Evolutionary conservation across 2,113 vertebrate species (phyloP).

Genomic region (Murina feae): DNA sequence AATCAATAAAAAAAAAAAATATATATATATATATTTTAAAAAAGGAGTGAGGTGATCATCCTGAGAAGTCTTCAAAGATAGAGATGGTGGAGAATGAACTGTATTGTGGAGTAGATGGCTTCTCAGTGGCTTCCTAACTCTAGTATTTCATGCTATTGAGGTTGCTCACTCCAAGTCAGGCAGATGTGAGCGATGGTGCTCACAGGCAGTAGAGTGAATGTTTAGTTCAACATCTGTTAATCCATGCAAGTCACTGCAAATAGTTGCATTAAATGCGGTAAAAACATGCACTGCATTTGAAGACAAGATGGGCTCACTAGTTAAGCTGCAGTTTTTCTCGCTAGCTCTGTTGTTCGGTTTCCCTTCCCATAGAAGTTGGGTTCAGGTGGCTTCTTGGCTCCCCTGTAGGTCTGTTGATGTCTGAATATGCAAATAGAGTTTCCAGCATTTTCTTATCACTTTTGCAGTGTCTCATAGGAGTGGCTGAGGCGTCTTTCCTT

Average conservation of each 20-base stretch:
- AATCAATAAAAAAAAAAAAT: too few species aligned
- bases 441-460: not conserved
- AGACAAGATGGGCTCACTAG: not conserved
- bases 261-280: not conserved
- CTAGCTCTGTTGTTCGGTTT: not conserved
- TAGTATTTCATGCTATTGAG: not conserved
- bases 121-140: not conserved
- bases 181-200: not conserved
- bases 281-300: not conserved
- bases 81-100: not conserved
- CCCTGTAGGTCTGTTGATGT: not conserved
- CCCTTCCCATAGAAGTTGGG: not conserved
- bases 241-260: not conserved
- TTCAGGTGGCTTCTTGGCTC: not conserved
- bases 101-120: not conserved
- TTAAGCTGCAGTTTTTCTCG: not conserved
- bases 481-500: not conserved
- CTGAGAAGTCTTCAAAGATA: not conserved
- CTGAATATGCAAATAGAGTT: not conserved
- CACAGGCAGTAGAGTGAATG: not conserved
- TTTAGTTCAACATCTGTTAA: not conserved
- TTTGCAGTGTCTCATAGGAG: not conserved
- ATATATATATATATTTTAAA: not conserved
- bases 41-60: not conserved
- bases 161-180: not conserved